Base-by-base conservation (phyloP, 2,888 invertebrate genomes). In the Micoletzkya japonica region DNA sequence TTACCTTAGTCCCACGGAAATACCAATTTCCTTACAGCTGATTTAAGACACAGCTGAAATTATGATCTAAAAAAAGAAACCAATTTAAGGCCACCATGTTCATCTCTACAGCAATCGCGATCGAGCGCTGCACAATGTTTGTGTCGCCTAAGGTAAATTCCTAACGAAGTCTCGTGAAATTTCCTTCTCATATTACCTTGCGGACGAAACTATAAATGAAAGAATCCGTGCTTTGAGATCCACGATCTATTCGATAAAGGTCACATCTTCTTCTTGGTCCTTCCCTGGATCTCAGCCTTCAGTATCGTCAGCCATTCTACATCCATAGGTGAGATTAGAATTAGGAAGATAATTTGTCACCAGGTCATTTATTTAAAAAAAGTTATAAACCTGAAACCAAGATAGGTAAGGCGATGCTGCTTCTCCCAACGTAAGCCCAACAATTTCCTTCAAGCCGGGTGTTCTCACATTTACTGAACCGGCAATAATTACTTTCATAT, bases 291-390 rank as follows among this genome's bases (percentile, higher is more conserved):
- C 10, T 3, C 58, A 14, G 36, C 58, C 24, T 10, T 34, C 17
- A 36, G 34, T 28, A 58, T 58, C n/a, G 58, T 58, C 2, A n/a
- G 24, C 30, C 58, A 58, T n/a, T 58, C 58, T 10, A 58, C 58
- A 6, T 58, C 34, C 58, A 58, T 36, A 34, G 58, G 58, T 58
- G 17, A 2, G 54, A 54, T 26, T 26, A 32, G 2, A 20, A 32
- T 14, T 20, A 56, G 17, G 2, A 20, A 28, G 56, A 56, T 56
- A 39, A 6, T 10, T 39, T 17, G 7, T 39, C 39, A 10, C 39
- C 39, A 17, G 32, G 14, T 56, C 56, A 56, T 2, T 28, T n/a
- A 56, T n/a, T n/a, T n/a, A n/a, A n/a, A n/a, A n/a, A n/a, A n/a
- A n/a, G n/a, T n/a, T n/a, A n/a, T n/a, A n/a, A n/a, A n/a, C n/a